Conservation (phyloP, 2,888 invertebrate genomes). For the Drosophila lacicola region DNA sequence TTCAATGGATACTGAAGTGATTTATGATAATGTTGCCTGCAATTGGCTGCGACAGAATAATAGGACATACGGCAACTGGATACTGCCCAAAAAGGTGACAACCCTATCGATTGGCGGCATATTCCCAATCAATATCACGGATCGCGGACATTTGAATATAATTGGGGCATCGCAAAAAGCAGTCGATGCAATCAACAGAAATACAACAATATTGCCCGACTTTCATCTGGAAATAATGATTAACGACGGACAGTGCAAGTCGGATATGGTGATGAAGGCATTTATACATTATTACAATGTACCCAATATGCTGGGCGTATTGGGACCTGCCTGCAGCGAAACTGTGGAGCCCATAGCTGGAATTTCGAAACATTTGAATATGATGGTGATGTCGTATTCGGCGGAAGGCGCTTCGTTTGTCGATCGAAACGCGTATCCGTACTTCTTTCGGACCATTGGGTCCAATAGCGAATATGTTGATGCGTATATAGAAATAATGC, state of each 20-base stretch:
- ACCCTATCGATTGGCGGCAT: slow-evolving; percentile 80
- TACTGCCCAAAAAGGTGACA: slow-evolving; percentile 57
- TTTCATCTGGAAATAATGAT: slow-evolving; percentile 87
- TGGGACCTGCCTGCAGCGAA: slow-evolving; percentile 93
- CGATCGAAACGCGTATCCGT: slow-evolving; percentile 90
- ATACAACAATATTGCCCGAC: slow-evolving; percentile 87
- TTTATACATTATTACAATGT: slow-evolving; percentile 89
- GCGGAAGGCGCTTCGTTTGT: slow-evolving; percentile 91
- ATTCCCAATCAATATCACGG: slow-evolving; percentile 88
- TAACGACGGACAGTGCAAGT: slow-evolving; percentile 89
- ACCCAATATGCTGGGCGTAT: slow-evolving; percentile 88
- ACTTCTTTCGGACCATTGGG: slow-evolving; percentile 92
- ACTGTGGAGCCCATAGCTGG: slow-evolving; percentile 92
- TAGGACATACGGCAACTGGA: slow-evolving; percentile 86
- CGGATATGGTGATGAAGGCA: slow-evolving; percentile 90
- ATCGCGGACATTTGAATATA: slow-evolving; percentile 86
- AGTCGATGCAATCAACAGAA: slow-evolving; percentile 87
- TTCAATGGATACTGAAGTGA: slow-evolving; percentile 10
- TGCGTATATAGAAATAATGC: slow-evolving; percentile 88
- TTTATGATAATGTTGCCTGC: slow-evolving; percentile 86
- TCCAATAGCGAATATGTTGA: slow-evolving; percentile 88
- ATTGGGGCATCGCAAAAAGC: slow-evolving; percentile 88
- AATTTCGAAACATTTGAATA: slow-evolving; percentile 90
- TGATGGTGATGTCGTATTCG: slow-evolving; percentile 91
- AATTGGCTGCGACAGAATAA: slow-evolving; percentile 87